These are phyloP conservation scores for Zaprionus obscuricornis DNA, from an alignment of 2,888 invertebrate genomes.

Conservation along the genomic window DNA sequence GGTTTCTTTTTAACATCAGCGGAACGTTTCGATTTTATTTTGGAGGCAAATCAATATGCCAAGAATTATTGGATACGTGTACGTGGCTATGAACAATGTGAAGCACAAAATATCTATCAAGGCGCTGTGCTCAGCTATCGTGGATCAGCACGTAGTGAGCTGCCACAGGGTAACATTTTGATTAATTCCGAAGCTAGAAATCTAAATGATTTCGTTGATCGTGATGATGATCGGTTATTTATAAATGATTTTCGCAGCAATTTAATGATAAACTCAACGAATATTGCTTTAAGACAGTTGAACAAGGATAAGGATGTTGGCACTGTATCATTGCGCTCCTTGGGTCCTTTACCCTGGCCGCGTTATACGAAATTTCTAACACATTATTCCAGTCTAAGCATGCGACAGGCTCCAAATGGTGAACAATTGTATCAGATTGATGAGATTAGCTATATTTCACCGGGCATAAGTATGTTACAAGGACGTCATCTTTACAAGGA, in stretches of 20 bases:
- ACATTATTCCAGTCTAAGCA: constrained; percentile 74
- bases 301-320: constrained; percentile 66
- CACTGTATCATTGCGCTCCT: constrained; percentile 65
- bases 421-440: constrained; percentile 74
- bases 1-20: constrained; percentile 81
- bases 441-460: constrained; percentile 72
- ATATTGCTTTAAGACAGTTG: constrained; percentile 15
- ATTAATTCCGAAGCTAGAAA: constrained; percentile 19
- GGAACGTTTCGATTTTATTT: constrained; percentile 80
- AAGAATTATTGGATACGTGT: constrained; percentile 81
- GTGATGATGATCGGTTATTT: too few relatives aligned
- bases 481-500: constrained; percentile 73
- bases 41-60: constrained; percentile 79
- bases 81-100: constrained; percentile 77
- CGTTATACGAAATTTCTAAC: constrained; percentile 75
- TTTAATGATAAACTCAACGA: neutral
- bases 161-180: constrained; percentile 49
- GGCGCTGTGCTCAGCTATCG: constrained; percentile 80
- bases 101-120: constrained; percentile 73
- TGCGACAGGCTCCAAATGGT: constrained; percentile 45
- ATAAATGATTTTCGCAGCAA: constrained; percentile 56
- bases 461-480: constrained; percentile 75
- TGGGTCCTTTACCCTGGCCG: constrained; percentile 68
- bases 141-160: constrained; percentile 60
- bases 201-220: constrained; percentile 23